Percentiles rank a stretch among this genome's conserved stretches.
Conservation (phyloP, 2,888 invertebrate species). For the Tetranychus truncatus region DNA sequence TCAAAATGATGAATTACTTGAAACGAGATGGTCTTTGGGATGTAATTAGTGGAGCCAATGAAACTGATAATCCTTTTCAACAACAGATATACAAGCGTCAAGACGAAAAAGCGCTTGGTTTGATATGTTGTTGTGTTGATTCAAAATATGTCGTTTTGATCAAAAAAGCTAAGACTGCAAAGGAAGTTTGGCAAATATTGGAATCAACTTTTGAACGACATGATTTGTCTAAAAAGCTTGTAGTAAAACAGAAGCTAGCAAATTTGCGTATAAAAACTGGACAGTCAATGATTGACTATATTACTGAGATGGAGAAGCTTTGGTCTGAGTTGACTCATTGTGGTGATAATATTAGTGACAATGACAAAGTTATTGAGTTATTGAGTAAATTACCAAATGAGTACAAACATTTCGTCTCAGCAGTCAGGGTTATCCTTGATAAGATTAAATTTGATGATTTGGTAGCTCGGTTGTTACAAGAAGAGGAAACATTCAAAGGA, state of each 20-base stretch:
- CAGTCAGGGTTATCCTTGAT: background rate
- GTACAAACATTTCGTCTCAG: background rate
- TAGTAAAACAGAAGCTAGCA: background rate
- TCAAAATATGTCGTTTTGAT: background rate
- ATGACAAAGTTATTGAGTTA: background rate
- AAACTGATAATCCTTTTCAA: background rate
- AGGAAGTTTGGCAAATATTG: background rate
- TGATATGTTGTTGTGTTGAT: background rate
- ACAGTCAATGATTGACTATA: background rate
- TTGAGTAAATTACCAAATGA: background rate
- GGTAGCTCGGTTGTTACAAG: background rate
- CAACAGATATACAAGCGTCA: background rate
- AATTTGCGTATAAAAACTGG: background rate
- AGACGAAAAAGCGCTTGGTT: background rate
- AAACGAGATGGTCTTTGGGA: background rate
- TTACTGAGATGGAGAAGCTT: background rate
- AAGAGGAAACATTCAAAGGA: background rate
- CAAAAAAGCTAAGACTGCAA: background rate
- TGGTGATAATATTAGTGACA: background rate
- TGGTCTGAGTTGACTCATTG: background rate
- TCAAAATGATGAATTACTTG: background rate
- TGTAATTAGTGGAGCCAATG: background rate
- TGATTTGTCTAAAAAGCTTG: background rate
- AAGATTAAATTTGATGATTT: background rate
- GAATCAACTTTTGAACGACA: background rate